Evolutionary conservation across 2,113 vertebrate genomes (phyloP).

Genomic region (Accipiter cooperii): DNA sequence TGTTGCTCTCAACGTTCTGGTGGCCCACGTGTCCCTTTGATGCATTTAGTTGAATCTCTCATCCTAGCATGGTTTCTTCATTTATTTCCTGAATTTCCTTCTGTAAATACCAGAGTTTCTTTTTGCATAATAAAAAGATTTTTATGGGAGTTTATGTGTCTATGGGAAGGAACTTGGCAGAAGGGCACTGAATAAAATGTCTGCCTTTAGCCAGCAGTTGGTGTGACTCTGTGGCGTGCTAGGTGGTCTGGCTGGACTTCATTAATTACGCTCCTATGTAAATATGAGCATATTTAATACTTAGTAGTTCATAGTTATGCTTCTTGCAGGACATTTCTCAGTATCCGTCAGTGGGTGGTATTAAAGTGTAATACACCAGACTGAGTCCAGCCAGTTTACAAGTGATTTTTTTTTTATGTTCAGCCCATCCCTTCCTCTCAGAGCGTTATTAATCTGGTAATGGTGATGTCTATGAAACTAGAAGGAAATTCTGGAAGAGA

Average conservation of each 20-base stretch:
- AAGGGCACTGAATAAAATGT: background rate
- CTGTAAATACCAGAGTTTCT: background rate
- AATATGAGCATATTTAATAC: background rate
- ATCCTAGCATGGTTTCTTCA: background rate
- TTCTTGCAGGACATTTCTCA: background rate
- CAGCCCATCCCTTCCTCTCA: background rate
- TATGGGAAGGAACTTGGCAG: background rate
- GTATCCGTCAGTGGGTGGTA: background rate
- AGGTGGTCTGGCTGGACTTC: background rate
- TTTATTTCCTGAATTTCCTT: background rate
- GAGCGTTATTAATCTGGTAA: background rate
- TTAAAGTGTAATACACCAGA: background rate
- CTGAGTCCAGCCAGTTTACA: background rate
- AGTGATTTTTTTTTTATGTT: background rate
- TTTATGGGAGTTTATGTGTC: background rate
- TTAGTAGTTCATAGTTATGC: background rate
- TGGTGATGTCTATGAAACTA: background rate
- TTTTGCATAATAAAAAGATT: background rate
- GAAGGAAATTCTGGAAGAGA: background rate
- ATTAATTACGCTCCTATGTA: background rate
- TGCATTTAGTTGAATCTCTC: background rate
- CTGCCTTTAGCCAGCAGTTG: background rate
- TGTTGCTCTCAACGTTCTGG: background rate
- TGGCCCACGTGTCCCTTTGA: background rate
- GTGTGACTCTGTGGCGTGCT: background rate